Evolutionary conservation across 2,797 vertebrate genomes (phyloP).

Genomic region (Balearica regulorum): DNA sequence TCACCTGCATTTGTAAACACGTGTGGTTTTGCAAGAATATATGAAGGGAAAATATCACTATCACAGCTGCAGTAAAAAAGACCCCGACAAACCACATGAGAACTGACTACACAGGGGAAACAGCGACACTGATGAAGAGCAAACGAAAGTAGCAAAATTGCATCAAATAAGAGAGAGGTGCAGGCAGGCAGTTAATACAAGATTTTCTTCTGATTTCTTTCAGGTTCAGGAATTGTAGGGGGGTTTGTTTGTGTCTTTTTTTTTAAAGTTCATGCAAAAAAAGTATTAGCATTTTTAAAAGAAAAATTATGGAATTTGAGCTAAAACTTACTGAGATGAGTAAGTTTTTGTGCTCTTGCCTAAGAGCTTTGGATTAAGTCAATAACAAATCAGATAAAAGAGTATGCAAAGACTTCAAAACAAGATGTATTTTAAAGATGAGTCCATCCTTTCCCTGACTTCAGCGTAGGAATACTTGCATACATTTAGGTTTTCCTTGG

Average conservation of each 20-base stretch:
- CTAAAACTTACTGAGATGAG: neutral
- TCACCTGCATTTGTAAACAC: neutral
- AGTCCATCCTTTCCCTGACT: neutral
- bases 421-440: neutral
- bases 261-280: neutral
- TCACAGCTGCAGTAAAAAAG: neutral
- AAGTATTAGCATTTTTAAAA: neutral
- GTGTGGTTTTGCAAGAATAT: neutral
- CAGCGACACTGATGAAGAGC: neutral
- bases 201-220: neutral
- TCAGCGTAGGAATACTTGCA: neutral
- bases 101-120: neutral
- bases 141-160: neutral
- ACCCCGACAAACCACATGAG: neutral
- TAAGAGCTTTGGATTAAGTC: neutral
- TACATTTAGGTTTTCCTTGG: neutral
- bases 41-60: accelerated
- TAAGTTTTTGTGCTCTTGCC: neutral
- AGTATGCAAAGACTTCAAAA: neutral
- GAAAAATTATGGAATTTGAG: neutral
- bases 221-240: neutral
- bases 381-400: neutral
- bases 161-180: neutral
- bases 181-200: neutral
- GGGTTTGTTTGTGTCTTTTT: neutral